Evolutionary conservation across 2,888 invertebrate species (phyloP).

Genomic region (Leptogaster cylindrica): DNA sequence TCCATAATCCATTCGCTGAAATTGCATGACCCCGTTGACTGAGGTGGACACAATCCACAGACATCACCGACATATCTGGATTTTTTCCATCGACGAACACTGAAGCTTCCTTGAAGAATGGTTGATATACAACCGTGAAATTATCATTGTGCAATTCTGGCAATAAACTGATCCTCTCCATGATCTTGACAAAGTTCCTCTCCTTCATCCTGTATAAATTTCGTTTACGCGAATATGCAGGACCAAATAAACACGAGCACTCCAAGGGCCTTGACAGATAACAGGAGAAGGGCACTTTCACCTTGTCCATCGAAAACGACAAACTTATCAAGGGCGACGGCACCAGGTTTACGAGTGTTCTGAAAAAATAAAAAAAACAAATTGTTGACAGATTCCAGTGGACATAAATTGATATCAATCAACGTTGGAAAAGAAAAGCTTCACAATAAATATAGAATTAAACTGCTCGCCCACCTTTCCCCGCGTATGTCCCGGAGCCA

Average conservation of each 20-base stretch:
- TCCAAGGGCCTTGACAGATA: constrained; percentile 47
- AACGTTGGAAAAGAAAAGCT: too few species aligned
- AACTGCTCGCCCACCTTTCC: too few species aligned
- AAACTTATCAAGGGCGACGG: constrained; percentile 49
- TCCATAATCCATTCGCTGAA: constrained; percentile 64
- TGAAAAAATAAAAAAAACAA: constrained; percentile 33
- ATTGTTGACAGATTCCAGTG: not conserved
- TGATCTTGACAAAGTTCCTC: constrained; percentile 48
- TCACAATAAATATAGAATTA: too few species aligned
- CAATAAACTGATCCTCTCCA: constrained; percentile 48
- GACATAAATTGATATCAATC: too few species aligned
- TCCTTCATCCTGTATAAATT: constrained; percentile 45
- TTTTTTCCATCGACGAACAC: constrained; percentile 38
- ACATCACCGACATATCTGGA: constrained; percentile 47
- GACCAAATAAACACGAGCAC: constrained; percentile 49
- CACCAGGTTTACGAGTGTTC: constrained; percentile 49
- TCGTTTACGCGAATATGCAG: constrained; percentile 47
- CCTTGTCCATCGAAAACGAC: constrained; percentile 48
- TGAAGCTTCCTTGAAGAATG: constrained; percentile 52
- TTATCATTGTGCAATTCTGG: constrained; percentile 55
- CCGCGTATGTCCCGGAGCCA: too few species aligned
- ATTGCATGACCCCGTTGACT: constrained; percentile 50
- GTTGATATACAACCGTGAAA: constrained; percentile 67
- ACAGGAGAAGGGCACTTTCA: constrained; percentile 47
- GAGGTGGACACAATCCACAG: constrained; percentile 50